Percentiles rank a stretch among this genome's conserved stretches.
Evolutionary conservation across 2,888 invertebrate species (phyloP).

Genomic region (Diaphora mendica): DNA sequence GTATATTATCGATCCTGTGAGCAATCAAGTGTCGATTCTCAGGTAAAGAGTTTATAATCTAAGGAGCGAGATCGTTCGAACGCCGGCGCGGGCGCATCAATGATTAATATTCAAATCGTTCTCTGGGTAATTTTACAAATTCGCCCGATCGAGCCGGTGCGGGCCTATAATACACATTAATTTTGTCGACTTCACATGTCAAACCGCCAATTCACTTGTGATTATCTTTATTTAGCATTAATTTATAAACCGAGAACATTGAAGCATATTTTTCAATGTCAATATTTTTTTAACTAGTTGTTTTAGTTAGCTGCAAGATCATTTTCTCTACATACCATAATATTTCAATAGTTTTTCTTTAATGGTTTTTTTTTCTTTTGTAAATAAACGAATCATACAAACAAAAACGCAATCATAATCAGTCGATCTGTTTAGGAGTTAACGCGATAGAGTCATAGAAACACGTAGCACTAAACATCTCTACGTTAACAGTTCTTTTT

Average conservation of each 20-base stretch:
- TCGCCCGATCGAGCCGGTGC: conserved; percentile 77
- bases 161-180: conserved; percentile 84
- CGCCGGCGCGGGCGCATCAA: conserved; percentile 55
- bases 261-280: conserved; percentile 54
- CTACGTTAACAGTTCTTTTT: no score
- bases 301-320: background rate
- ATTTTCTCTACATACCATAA: background rate
- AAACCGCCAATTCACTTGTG: conserved; percentile 79
- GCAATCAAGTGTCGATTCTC: conserved; percentile 34
- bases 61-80: conserved; percentile 56
- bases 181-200: conserved; percentile 80
- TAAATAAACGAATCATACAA: background rate
- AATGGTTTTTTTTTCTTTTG: background rate
- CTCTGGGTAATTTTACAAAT: conserved; percentile 82
- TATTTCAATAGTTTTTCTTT: background rate
- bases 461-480: no score
- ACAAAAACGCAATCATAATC: background rate
- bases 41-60: conserved; percentile 57
- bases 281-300: conserved; percentile 30
- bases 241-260: conserved; percentile 74
- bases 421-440: background rate
- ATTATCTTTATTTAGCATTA: conserved; percentile 83
- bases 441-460: no score
- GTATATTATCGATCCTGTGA: conserved; percentile 30
- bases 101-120: conserved; percentile 81